Base-by-base conservation (phyloP, 2,113 vertebrate species). In the Paramisgurnus dabryanus region DNA sequence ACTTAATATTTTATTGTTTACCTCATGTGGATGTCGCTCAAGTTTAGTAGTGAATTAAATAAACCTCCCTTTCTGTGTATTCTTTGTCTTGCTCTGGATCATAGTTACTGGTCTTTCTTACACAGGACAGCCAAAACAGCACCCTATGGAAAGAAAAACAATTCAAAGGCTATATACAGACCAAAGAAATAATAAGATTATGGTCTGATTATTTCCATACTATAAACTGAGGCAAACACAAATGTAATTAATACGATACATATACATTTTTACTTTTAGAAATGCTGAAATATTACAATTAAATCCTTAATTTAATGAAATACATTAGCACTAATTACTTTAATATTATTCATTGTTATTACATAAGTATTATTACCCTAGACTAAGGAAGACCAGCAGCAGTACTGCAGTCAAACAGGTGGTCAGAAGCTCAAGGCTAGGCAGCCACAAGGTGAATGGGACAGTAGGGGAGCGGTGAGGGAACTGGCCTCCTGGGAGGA, bases 401-500 rank as follows among this genome's bases (percentile, higher is more conserved):
- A 93, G 78, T 22, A 88, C 61, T 64, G 88, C 49, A 12, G 87
- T 87, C 74, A 93, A 87, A 84, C 88, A 90, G 78, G 85, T 58
- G 4, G 67, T 79, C 41, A 91, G 88, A 49, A 91, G 87, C 15
- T 43, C 43, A 10, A 76, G 70, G 11, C 80, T 80, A 39, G 86
- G 84, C 55, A 86, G 68, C 65, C 53, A 84, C 57, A 70, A 7
- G 71, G 76, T 69, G 77, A 0, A 39, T 5, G 78, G 58, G 57
- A 69, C 65, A n/a, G 67, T 78, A 71, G 0, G 66, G 80, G 85
- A 58, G 60, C 0, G 12, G 0, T 84, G 61, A 45, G 79, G 13
- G 50, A 91, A 87, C 67, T 66, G 82, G 60, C 89, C 90, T 79
- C 81, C 86, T 50, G 91, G 87, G 81, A 91, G 87, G 6, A 92